Percentiles rank a stretch among this genome's conserved stretches.
Evolutionary conservation across 2,888 invertebrate genomes (phyloP).

Genomic region (Platycnemis pennipes): DNA sequence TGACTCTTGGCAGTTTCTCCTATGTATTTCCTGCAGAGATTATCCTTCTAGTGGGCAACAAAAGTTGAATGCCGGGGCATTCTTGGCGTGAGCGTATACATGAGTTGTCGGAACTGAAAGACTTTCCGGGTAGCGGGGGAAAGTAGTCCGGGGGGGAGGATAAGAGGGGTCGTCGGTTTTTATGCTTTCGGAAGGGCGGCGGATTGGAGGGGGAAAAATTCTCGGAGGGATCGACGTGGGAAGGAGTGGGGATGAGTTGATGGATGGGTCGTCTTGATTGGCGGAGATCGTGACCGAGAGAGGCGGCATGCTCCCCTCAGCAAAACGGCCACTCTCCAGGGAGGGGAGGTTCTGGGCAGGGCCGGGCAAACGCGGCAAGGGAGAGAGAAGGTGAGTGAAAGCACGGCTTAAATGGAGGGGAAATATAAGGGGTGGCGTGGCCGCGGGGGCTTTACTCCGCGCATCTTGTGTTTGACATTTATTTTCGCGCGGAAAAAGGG

Average conservation of each 20-base stretch:
- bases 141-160: too few species aligned
- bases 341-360: not conserved
- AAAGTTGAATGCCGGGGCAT: not conserved
- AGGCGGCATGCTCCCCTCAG: not conserved
- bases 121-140: not conserved
- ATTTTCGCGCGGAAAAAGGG: not conserved
- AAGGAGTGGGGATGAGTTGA: not conserved
- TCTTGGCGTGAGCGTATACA: not conserved
- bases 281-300: constrained; percentile 35
- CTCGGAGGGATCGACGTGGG: not conserved
- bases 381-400: not conserved
- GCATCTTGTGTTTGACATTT: constrained; percentile 1
- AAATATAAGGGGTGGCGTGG: not conserved
- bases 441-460: not conserved
- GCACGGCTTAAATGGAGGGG: not conserved
- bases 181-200: not conserved
- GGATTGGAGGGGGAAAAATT: not conserved
- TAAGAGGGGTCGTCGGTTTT: not conserved
- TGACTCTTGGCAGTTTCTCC: too few species aligned
- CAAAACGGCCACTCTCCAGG: not conserved
- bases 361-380: not conserved
- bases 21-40: too few species aligned
- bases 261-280: constrained; percentile 37
- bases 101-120: not conserved
- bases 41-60: too few species aligned